Evolutionary conservation across 1,140 invertebrate genomes (phyloP).

Genomic region (Condylostylus longicornis): DNA sequence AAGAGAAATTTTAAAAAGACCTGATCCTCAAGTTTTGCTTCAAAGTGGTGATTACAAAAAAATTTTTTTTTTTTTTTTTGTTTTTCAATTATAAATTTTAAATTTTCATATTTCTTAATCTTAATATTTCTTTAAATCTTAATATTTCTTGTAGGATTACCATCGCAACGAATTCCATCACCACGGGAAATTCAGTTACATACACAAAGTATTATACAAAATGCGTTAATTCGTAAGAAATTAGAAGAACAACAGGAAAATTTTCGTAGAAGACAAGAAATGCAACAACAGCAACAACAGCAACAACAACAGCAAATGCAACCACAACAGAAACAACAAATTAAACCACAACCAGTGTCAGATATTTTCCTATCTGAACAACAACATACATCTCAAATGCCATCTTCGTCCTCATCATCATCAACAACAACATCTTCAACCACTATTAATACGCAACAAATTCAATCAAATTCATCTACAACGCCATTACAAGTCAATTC

Average conservation of each 20-base stretch:
- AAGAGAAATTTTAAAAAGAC: too few species aligned
- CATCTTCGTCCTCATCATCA: too few species aligned
- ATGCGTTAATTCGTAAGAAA: conserved; percentile 69
- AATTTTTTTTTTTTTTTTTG: conserved; percentile 1
- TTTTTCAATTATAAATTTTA: too few species aligned
- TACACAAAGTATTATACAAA: conserved; percentile 69
- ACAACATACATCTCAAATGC: too few species aligned
- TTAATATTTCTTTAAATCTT: too few species aligned
- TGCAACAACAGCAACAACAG: conserved; percentile 34
- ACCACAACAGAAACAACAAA: conserved; percentile 22
- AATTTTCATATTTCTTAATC: too few species aligned
- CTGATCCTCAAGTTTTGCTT: too few species aligned
- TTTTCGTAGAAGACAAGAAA: conserved; percentile 60
- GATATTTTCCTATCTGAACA: too few species aligned
- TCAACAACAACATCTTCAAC: conserved; percentile 20
- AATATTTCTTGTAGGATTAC: too few species aligned
- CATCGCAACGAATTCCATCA: conserved; percentile 60
- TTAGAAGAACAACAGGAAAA: conserved; percentile 72
- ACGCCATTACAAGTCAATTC: conserved; percentile 21
- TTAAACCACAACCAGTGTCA: too few species aligned
- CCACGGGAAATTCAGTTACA: conserved; percentile 67
- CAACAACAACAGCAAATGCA: conserved; percentile 23
- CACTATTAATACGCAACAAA: background rate
- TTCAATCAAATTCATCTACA: conserved; percentile 10
- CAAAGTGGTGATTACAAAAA: too few species aligned